Evolutionary conservation across 2,113 vertebrate genomes (phyloP).

Genomic region (Ceuthmochares aereus): DNA sequence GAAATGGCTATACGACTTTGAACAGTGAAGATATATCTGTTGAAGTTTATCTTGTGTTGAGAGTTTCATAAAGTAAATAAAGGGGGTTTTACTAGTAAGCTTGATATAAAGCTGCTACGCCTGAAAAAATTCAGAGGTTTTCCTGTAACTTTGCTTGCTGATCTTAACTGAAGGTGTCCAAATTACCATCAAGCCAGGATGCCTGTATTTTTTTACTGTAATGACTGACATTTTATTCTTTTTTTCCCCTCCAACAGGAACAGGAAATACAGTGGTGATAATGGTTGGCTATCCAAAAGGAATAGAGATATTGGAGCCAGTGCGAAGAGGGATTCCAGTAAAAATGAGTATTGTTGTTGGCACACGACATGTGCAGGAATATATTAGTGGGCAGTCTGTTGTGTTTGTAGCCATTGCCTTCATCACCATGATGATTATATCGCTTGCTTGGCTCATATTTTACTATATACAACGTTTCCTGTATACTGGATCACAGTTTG

Average conservation of each 20-base stretch:
- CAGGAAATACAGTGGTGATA: slow-evolving; percentile 81
- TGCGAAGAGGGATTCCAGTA: slow-evolving; percentile 80
- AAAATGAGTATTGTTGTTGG: slow-evolving; percentile 78
- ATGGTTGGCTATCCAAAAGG: slow-evolving; percentile 84
- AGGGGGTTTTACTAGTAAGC: neutral
- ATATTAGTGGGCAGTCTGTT: slow-evolving; percentile 80
- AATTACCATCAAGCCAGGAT: neutral
- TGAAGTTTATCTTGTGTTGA: neutral
- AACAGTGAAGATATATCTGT: neutral
- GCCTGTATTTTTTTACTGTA: neutral
- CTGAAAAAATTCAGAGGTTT: neutral
- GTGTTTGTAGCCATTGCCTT: slow-evolving; percentile 84
- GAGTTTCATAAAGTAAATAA: neutral
- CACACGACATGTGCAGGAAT: slow-evolving; percentile 77
- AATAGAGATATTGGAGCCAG: slow-evolving; percentile 80
- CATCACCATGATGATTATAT: slow-evolving; percentile 86
- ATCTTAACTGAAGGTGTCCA: neutral
- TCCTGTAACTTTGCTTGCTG: neutral
- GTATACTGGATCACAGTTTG: slow-evolving; percentile 79
- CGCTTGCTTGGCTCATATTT: slow-evolving; percentile 82
- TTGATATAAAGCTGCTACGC: neutral
- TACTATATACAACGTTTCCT: slow-evolving; percentile 85
- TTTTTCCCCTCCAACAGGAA: slow-evolving; percentile 62
- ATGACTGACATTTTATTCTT: neutral
- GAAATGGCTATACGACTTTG: neutral